Evolutionary conservation across 2,113 vertebrate species (phyloP), one percentile per base, ranked within the genome.

Genomic region (Nothocercus julius): DNA sequence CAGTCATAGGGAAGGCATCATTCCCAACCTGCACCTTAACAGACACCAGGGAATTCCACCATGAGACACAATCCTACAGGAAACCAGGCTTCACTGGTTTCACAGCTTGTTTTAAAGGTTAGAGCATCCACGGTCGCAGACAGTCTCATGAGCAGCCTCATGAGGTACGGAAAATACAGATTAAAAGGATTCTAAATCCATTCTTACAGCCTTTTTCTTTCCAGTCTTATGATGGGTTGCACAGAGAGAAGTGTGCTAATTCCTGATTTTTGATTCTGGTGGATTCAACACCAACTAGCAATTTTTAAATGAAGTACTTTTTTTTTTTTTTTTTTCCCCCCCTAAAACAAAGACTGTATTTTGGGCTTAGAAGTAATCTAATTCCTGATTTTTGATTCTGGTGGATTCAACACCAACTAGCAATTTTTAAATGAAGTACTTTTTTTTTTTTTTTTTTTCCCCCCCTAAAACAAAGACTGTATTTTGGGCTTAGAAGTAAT

Each of bases 91-190:
- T 32, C 7, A 5, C 4, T 10, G 56, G 32, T 62, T 82, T 9
- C 40, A 70, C 32, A 68, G 47, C 38, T 70, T 84, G 7, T 76
- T 82, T 91, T 70, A 72, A 62, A 72, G 38, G 54, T 40, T 79
- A 68, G 82, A 82, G 40, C 49, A 34, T 30, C 17, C 61, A 14
- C 4, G 66, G 7, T 56, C 67, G n/a, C 4, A 13, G 63, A 72
- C 56, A 82, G 18, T 25, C 27, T 34, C 0, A 0, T 24, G 8
- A 87, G 34, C n/a, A 80, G 44, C 17, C 47, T 47, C 27, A 90
- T 70, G 24, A 49, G 18, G 30, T 40, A 17, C 51, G 66, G 44
- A 80, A 94, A 77, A 21, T 38, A 13, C 16, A 40, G 21, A 77
- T 38, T 51, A 62, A 89, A 87, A 27, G 25, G 77, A 69, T 1